Evolutionary conservation across 1,140 invertebrate species (phyloP), one percentile per base, ranked within the genome.

Genomic region (Archegozetes longisetosus): DNA sequence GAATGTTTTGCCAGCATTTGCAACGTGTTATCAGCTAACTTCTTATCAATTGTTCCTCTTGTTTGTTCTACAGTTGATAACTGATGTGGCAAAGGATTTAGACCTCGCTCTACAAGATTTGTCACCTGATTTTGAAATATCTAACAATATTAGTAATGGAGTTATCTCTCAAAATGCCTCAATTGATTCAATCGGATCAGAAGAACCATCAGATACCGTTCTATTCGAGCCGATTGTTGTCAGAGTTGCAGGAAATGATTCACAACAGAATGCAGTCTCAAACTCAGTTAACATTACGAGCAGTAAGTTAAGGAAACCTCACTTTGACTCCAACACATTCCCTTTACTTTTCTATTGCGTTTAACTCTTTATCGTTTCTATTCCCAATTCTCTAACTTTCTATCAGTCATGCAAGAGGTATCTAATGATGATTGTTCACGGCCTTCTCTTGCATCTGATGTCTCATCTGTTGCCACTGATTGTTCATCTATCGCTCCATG

Each of bases 101-200:
- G 61, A 65, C 54, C 56, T 65, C 55, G 61, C 58, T 55, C 61
- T 65, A 25, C 61, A 65, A 49, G 64, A 65, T 50, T 52, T 65
- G 25, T 65, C 61, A 29, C 64, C 61, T 55, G 64, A 65, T 60
- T 9, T 4, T 46, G 55, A 57, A 47, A 57, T 57, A 24, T 57
- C 40, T 26, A 23, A n/a, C 6, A 25, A 55, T n/a, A 9, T n/a
- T 23, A 23, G 6, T 23, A n/a, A 40, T 40, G 32, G 32, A 40
- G 32, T 9, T 40, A 40, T 40, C 32, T 6, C 6, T 40, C 6
- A n/a, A n/a, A 40, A 40, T 17, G 32, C 32, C 32, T 40, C 32
- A 17, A 9, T 40, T 9, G 32, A 40, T 17, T 17, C 32, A 40
- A 40, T 40, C 32, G 17, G 32, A 40, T 6, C 32, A 6, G 32